Conservation (phyloP, 2,888 invertebrate genomes). For the Blastobasis lacticolella region DNA sequence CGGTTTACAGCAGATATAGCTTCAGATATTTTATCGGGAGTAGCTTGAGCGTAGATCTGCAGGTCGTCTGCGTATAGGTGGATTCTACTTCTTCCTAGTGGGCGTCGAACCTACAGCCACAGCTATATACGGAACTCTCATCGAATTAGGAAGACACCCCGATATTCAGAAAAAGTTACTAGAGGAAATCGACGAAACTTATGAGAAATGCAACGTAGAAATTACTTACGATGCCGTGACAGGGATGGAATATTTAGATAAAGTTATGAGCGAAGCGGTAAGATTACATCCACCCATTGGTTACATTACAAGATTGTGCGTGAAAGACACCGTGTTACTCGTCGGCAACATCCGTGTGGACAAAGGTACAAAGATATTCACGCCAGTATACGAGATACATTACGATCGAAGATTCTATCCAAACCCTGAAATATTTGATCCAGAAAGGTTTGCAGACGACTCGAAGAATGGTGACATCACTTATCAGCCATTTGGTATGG, state of each 20-base stretch:
- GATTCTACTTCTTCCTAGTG: slow-evolving; percentile 49
- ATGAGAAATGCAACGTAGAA: slow-evolving; percentile 24
- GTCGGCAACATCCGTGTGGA: slow-evolving; percentile 41
- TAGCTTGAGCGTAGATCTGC: slow-evolving; percentile 38
- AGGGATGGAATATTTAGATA: slow-evolving; percentile 42
- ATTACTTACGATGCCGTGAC: slow-evolving; percentile 34
- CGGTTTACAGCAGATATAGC: no score
- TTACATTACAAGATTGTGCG: slow-evolving; percentile 29
- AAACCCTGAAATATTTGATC: slow-evolving; percentile 57
- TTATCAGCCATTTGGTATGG: slow-evolving; percentile 61
- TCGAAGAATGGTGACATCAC: slow-evolving; percentile 26
- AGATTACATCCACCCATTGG: slow-evolving; percentile 43
- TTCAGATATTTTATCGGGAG: no score
- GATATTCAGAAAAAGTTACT: slow-evolving; percentile 36
- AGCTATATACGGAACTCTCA: slow-evolving; percentile 33
- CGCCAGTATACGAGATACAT: slow-evolving; percentile 45
- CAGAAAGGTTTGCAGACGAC: slow-evolving; percentile 41
- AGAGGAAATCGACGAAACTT: slow-evolving; percentile 40
- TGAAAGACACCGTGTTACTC: slow-evolving; percentile 35
- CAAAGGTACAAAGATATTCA: slow-evolving; percentile 36
- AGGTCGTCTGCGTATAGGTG: slow-evolving; percentile 33
- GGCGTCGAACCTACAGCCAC: slow-evolving; percentile 52
- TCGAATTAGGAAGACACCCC: slow-evolving; percentile 42
- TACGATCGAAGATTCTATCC: slow-evolving; percentile 52
- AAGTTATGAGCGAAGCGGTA: slow-evolving; percentile 35